Evolutionary conservation across 2,888 invertebrate species (phyloP), one percentile per base, ranked within the genome.

Genomic region (Augiades crinisus): DNA sequence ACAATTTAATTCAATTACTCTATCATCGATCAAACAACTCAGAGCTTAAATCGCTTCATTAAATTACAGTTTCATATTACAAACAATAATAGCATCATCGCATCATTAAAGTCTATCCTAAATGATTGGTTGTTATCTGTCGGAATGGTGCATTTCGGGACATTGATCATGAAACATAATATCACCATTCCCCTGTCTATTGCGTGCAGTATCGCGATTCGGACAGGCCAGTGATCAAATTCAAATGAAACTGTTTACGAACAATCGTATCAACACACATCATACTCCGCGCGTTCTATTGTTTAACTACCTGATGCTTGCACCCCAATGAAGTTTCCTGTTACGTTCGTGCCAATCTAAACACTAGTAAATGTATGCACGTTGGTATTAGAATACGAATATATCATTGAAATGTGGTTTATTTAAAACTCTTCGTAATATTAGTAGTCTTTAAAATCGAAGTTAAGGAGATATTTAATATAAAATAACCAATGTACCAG

Each of bases 181-280:
- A 54, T 54, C 52, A 37, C 45, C 16, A 37, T 31, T 55, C 53
- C 55, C 78, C 75, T 72, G 65, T 31, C 68, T 63, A 71, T 67
- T 70, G 65, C 75, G 72, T 79, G 78, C 72, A 79, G 72, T 87
- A 87, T 88, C 86, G 74, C 70, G 62, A 68, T 58, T 63, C 78
- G 71, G 78, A 80, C 87, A 83, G 85, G 72, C 83, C 72, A 86
- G 72, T 87, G 87, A 80, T 84, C 86, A 86, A 83, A 85, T 86
- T 83, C 83, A 85, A 88, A 86, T 85, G 84, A 75, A 81, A 82
- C 79, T 81, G 81, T 78, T 78, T 50, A 70, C 75, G 72, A 62
- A 87, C 87, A 87, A 87, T 87, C 82, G 73, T 87, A 87, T 87
- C 87, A 77, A 74, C 79, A 75, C 79, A 79, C 78, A 84, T 85